These are phyloP conservation scores for Anneissia japonica DNA, from an alignment of 35 echinoderm and acorn worm species.

Conservation along the genomic window DNA sequence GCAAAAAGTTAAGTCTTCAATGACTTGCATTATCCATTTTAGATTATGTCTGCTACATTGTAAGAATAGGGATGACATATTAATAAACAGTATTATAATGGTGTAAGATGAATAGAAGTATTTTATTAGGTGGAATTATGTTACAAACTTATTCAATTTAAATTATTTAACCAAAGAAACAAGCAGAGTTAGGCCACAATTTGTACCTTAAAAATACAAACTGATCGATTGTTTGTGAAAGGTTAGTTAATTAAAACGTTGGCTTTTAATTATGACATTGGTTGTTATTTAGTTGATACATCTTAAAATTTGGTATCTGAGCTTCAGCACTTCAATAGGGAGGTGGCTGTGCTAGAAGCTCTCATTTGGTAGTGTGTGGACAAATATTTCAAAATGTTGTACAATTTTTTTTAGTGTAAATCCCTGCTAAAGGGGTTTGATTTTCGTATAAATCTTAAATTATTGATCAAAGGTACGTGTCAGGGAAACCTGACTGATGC, in stretches of 20 bases:
- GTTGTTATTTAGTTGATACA: not conserved
- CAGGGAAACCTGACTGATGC: not conserved
- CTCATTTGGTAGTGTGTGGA: not conserved
- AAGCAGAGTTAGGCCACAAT: not conserved
- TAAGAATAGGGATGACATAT: not conserved
- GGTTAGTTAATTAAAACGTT: not conserved
- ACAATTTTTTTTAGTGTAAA: not conserved
- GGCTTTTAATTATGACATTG: not conserved
- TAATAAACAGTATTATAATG: not conserved
- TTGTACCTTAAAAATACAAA: not conserved
- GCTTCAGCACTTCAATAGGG: not conserved
- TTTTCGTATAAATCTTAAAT: not conserved
- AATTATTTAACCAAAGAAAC: slow-evolving; percentile 2
- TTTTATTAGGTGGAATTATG: not conserved
- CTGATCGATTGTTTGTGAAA: not conserved
- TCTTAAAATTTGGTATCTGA: not conserved
- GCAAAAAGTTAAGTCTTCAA: not conserved
- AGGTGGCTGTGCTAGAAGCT: not conserved
- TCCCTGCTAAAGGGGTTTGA: not conserved
- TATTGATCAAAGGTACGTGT: not conserved
- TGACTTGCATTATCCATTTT: not conserved
- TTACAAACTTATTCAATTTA: not conserved
- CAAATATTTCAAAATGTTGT: not conserved
- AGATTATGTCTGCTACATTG: not conserved
- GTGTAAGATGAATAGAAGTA: not conserved